These are phyloP conservation scores for Lasiommata megera DNA, from an alignment of 2,888 invertebrate genomes.

Conservation along the genomic window DNA sequence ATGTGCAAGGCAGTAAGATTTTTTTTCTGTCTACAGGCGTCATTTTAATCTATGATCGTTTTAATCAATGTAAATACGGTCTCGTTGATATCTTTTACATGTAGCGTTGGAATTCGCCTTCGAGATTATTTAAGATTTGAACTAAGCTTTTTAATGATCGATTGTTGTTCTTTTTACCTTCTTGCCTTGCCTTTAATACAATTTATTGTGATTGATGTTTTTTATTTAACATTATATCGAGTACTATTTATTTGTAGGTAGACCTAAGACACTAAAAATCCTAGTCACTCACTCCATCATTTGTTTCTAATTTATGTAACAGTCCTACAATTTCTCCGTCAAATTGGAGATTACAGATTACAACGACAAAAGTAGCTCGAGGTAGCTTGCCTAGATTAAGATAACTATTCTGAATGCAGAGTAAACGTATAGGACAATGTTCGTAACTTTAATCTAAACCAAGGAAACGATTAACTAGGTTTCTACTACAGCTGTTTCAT, in stretches of 20 bases:
- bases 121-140: too few species aligned
- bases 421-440: neutral
- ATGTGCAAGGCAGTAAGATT: conserved; percentile 21
- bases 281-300: neutral
- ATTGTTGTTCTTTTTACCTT: too few species aligned
- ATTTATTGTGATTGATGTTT: too few species aligned
- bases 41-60: neutral
- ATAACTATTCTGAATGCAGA: neutral
- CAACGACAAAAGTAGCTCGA: neutral
- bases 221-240: too few species aligned
- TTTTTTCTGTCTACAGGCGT: neutral
- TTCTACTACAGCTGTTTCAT: neutral
- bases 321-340: neutral
- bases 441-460: neutral
- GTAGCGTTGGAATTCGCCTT: too few species aligned
- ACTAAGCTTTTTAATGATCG: too few species aligned
- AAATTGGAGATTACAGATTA: neutral
- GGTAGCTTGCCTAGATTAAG: neutral
- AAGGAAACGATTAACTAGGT: neutral
- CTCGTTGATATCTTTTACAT: conserved; percentile 4
- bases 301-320: neutral
- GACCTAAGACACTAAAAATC: too few species aligned
- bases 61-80: neutral
- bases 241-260: too few species aligned
- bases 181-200: too few species aligned